Base-by-base conservation (phyloP, 2,888 invertebrate species). In the Amiota mariae region DNA sequence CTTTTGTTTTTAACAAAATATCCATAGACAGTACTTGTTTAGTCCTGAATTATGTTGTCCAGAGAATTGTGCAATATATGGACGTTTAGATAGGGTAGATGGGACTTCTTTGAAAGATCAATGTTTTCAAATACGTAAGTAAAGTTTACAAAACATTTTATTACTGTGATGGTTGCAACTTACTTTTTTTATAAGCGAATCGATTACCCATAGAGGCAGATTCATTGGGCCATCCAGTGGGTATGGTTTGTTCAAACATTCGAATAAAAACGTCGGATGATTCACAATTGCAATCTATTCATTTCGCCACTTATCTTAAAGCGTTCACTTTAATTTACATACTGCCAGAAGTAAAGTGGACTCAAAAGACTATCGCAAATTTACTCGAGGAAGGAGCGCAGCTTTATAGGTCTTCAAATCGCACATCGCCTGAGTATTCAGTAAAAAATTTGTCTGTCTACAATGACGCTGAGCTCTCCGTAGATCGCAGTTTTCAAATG, bases 281-380 rank as follows among this genome's bases (percentile, higher is more conserved):
- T 3, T 12, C 66, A 0, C 67, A 79, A 2, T 47, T 73, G 13
- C n/a, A 72, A 8, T 72, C 78, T 0, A 79, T 81, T 24, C 82
- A 84, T 1, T 87, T 80, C 64, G 82, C 85, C 1, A 85, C 79
- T 0, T 85, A 82, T 73, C 73, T 90, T 0, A 81, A 87, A 66
- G 89, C 88, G 0, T 89, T 88, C 73, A 88, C 87, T 0, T 80
- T 88, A 67, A 79, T 87, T 18, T 87, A 87, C 73, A 79, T 89
- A 6, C 81, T 87, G 49, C 87, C 88, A 0, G 88, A 88, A 72
- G 79, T 75, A n/a, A 83, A 87, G 11, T 90, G 89, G 90, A 84
- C 78, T 0, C 74, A 80, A 2, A 74, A 76, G 8, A 80, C 85
- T 0, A 76, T 90, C 0, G 88, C 88, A 49, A 78, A 80, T 15